Conservation (phyloP, 2,888 invertebrate genomes). For the Sepiola atlantica region DNA sequence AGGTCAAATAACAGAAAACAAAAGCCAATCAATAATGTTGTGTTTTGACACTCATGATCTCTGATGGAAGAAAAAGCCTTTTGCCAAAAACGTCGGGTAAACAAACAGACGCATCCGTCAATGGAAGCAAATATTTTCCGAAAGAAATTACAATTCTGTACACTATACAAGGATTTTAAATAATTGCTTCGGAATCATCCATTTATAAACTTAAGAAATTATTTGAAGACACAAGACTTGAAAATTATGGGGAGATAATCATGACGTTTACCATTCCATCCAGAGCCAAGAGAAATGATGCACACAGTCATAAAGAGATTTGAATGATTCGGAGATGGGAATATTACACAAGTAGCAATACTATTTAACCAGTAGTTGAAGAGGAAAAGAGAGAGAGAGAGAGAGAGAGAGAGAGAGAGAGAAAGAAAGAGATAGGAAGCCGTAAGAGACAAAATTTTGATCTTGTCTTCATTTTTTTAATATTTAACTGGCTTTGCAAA, state of each 20-base stretch:
- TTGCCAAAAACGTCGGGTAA: neutral
- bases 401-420: no score
- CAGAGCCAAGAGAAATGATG: neutral
- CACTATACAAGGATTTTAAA: neutral
- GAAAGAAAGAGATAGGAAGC: no score
- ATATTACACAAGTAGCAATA: no score
- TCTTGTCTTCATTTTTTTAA: no score
- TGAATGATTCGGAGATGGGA: no score
- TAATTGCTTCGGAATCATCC: neutral
- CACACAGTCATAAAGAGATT: neutral
- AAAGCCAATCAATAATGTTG: constrained; percentile 2
- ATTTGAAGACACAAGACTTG: neutral
- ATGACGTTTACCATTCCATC: neutral
- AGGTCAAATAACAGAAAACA: neutral
- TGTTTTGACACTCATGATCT: neutral
- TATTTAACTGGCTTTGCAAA: no score
- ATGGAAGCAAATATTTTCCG: neutral
- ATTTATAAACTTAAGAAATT: neutral
- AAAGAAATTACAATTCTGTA: neutral
- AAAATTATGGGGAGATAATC: neutral
- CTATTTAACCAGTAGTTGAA: no score
- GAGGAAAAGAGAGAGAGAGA: no score
- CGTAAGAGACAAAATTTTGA: no score
- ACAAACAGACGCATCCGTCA: neutral
- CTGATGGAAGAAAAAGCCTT: neutral